A percentile compares a stretch with the other conserved stretches of the same genome.
Evolutionary conservation across 2,888 invertebrate genomes (phyloP).

Genomic region (Aphidius colemani): DNA sequence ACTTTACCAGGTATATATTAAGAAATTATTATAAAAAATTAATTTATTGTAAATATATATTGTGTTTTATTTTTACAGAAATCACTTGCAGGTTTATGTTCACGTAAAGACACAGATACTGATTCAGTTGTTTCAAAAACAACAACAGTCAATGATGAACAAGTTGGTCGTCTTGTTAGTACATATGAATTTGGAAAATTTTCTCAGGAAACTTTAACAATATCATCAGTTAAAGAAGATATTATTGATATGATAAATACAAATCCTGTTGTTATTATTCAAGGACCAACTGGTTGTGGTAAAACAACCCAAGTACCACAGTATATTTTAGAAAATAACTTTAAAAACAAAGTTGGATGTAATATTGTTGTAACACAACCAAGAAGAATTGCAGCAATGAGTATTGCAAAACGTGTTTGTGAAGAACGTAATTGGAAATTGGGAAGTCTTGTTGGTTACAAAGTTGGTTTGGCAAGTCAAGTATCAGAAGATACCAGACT

Average conservation of each 20-base stretch:
- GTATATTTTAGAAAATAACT: conserved; percentile 83
- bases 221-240: conserved; percentile 58
- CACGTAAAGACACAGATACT: too few relatives aligned
- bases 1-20: too few relatives aligned
- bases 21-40: too few relatives aligned
- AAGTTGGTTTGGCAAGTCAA: conserved; percentile 75
- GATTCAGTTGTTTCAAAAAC: too few relatives aligned
- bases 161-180: too few relatives aligned
- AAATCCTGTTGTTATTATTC: conserved; percentile 79
- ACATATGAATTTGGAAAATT: conserved; percentile 52
- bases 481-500: conserved; percentile 73
- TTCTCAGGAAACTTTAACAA: conserved; percentile 44
- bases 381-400: conserved; percentile 89
- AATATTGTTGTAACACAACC: conserved; percentile 95
- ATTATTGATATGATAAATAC: conserved; percentile 72
- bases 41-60: too few relatives aligned
- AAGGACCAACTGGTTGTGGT: conserved; percentile 95
- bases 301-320: conserved; percentile 90
- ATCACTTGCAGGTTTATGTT: too few relatives aligned
- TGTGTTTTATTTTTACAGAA: too few relatives aligned
- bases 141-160: too few relatives aligned
- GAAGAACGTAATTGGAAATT: conserved; percentile 81
- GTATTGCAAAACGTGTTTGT: conserved; percentile 84
- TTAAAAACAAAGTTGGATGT: conserved; percentile 68
- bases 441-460: conserved; percentile 86